phyloP scores from a whole-genome alignment of 2,797 vertebrate genomes.

The Platyrinchus mystaceus region DNA sequence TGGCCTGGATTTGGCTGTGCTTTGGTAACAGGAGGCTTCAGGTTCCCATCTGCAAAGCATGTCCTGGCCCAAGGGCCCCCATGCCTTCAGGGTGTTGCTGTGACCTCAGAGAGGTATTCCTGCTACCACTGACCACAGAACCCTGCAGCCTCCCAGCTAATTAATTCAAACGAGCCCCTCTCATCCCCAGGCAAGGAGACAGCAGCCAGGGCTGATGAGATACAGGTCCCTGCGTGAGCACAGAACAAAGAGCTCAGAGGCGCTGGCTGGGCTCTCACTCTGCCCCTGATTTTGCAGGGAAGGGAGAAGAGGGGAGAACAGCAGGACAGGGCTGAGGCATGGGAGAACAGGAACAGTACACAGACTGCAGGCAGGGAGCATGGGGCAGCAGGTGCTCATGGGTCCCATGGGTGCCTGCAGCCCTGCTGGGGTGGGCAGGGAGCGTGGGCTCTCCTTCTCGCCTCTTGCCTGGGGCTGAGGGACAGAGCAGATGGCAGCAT shows the following conservation, averaged over 20 bases:
- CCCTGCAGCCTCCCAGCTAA: background rate
- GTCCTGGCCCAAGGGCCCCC: background rate
- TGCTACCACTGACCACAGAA: background rate
- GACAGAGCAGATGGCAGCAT: constrained; percentile 47
- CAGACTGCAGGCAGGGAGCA: background rate
- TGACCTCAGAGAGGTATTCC: background rate
- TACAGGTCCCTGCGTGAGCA: background rate
- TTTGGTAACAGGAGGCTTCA: background rate
- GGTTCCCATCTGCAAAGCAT: accelerated
- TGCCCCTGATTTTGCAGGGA: background rate
- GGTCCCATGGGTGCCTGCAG: background rate
- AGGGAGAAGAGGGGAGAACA: background rate
- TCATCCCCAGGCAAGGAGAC: background rate
- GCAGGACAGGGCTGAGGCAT: background rate
- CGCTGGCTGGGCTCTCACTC: accelerated
- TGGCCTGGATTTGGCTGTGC: accelerated
- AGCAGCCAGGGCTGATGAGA: constrained; percentile 24
- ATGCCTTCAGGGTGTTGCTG: accelerated
- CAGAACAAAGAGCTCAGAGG: constrained; percentile 46
- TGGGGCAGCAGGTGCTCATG: accelerated
- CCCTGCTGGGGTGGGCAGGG: background rate
- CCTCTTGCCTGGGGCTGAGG: background rate
- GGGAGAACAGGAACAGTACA: background rate
- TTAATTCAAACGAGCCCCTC: constrained; percentile 36
- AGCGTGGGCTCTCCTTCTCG: background rate